phyloP scores from a whole-genome alignment of 2,113 vertebrate species.

The Otolemur garnettii region DNA sequence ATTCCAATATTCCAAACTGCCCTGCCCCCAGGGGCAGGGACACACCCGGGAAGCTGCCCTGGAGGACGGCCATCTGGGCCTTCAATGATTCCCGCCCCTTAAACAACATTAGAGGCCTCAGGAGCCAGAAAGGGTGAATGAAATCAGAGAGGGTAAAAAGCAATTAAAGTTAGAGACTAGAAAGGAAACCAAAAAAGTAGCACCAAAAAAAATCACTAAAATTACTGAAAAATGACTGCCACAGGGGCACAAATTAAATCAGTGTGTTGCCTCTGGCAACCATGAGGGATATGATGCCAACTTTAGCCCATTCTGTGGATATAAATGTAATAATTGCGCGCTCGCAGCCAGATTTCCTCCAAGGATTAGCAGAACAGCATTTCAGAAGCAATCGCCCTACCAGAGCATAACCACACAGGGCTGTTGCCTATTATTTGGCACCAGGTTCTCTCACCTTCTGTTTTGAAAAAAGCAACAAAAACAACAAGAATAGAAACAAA shows the following conservation, averaged over 20 bases:
- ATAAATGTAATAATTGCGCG: constrained; percentile 57
- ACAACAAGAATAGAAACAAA: background rate
- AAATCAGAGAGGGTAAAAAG: too few species aligned
- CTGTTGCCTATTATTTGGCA: background rate
- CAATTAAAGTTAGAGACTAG: background rate
- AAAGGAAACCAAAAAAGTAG: background rate
- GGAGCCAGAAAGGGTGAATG: background rate
- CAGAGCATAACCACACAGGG: background rate
- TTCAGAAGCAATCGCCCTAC: background rate
- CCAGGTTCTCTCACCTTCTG: background rate
- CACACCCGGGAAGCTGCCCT: rapidly evolving
- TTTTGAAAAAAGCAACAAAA: background rate
- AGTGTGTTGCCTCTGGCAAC: constrained; percentile 59
- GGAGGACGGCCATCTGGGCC: too few species aligned
- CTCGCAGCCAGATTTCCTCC: constrained; percentile 44
- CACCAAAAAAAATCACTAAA: background rate
- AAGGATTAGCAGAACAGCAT: background rate
- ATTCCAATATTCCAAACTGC: too few species aligned
- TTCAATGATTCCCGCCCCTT: background rate
- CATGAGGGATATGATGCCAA: background rate
- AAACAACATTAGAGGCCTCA: background rate
- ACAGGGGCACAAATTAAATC: constrained; percentile 51
- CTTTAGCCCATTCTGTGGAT: constrained; percentile 57
- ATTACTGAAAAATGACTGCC: constrained; percentile 41
- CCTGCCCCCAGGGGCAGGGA: rapidly evolving